Conservation (phyloP, 2,888 invertebrate genomes). For the Creontiades dilutus region DNA sequence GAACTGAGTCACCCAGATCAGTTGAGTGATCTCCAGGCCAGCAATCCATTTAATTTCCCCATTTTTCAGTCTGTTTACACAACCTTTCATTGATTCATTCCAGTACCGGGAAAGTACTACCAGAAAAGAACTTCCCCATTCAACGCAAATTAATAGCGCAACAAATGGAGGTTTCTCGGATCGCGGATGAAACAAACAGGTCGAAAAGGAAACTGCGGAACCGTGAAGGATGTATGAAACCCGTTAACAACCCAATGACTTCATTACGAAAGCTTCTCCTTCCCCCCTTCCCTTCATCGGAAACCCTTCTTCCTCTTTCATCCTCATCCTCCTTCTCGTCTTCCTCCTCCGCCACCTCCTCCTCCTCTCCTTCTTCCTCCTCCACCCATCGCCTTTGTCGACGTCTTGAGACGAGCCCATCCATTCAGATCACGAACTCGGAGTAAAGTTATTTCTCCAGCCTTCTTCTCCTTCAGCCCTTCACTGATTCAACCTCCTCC, state of each 20-base stretch:
- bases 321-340: neutral
- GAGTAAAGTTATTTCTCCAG: conserved; percentile 48
- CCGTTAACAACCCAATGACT: conserved; percentile 61
- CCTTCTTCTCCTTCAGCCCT: conserved; percentile 34
- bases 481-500: conserved; percentile 44
- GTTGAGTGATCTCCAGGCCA: too few relatives aligned
- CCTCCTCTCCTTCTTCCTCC: neutral
- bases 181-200: conserved; percentile 51
- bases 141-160: neutral
- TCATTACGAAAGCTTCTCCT: conserved; percentile 63
- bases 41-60: too few relatives aligned
- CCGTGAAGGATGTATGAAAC: conserved; percentile 61
- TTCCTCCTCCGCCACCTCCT: neutral
- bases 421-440: conserved; percentile 63
- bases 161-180: conserved; percentile 26
- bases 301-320: conserved; percentile 31
- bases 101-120: too few relatives aligned
- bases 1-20: too few relatives aligned
- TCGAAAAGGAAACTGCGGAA: conserved; percentile 52
- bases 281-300: conserved; percentile 56
- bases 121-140: neutral
- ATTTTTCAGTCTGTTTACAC: too few relatives aligned
- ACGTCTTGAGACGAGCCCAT: conserved; percentile 56
- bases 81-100: too few relatives aligned
- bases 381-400: conserved; percentile 53